A percentile compares a stretch with the other conserved stretches of the same genome.
Evolutionary conservation across 2,797 vertebrate species (phyloP).

Genomic region (Botia kubotai): DNA sequence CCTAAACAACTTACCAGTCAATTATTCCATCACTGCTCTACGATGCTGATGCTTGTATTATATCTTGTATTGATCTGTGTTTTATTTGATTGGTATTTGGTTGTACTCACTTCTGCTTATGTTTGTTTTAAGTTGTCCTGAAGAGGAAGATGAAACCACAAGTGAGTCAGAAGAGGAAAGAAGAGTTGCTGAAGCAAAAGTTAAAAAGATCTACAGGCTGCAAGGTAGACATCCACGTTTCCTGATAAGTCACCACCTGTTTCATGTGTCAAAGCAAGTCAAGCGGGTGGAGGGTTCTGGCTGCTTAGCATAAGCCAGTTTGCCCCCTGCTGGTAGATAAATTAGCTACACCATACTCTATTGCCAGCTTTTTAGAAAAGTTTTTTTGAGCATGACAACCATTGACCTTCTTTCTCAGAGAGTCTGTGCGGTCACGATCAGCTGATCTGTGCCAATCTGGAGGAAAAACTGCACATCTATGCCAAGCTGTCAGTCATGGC

Average conservation of each 20-base stretch:
- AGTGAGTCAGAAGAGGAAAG: constrained; percentile 91
- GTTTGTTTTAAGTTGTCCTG: constrained; percentile 83
- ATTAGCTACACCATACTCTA: no score
- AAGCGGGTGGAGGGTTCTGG: background rate
- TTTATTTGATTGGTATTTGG: background rate
- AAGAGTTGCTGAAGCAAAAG: constrained; percentile 84
- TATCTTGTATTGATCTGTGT: no score
- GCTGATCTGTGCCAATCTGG: constrained; percentile 88
- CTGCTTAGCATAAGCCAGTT: no score
- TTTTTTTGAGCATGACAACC: background rate
- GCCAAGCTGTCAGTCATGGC: constrained; percentile 79
- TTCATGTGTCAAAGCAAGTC: background rate
- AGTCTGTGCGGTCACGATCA: constrained; percentile 87
- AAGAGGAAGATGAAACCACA: constrained; percentile 86
- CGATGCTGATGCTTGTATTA: background rate
- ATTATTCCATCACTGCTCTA: no score
- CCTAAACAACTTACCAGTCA: background rate
- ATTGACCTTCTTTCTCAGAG: constrained; percentile 75
- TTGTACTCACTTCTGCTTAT: background rate
- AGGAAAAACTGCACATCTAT: constrained; percentile 90
- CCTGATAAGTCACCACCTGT: background rate
- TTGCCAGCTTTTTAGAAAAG: no score
- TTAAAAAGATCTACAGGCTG: constrained; percentile 86
- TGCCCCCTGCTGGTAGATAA: no score
- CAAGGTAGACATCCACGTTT: no score